A percentile compares a stretch with the other conserved stretches of the same genome.
These are phyloP conservation scores for Melitaea athalia DNA, from an alignment of 2,888 invertebrate genomes.

Conservation along the genomic window DNA sequence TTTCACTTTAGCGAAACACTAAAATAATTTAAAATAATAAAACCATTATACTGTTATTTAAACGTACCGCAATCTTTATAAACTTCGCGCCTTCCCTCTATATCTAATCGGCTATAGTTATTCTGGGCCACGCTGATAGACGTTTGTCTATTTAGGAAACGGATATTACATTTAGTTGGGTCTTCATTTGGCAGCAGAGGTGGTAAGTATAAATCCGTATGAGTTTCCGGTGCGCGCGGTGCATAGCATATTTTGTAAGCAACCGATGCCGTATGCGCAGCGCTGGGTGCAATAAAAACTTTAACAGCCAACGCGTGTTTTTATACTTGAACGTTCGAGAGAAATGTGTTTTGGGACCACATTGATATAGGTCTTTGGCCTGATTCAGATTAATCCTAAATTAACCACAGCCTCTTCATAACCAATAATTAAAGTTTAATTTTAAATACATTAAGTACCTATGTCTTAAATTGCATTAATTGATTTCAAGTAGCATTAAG, in stretches of 20 bases:
- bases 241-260: constrained; percentile 79
- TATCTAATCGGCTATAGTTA: constrained; percentile 77
- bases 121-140: constrained; percentile 78
- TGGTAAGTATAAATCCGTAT: constrained; percentile 76
- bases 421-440: constrained; percentile 42
- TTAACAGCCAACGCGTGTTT: constrained; percentile 71
- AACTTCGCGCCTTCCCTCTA: constrained; percentile 47
- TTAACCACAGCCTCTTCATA: constrained; percentile 21
- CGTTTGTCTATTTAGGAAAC: constrained; percentile 82
- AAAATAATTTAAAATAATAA: constrained; percentile 38
- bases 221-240: constrained; percentile 74
- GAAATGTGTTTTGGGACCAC: constrained; percentile 66
- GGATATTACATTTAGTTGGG: constrained; percentile 81
- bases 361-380: constrained; percentile 27
- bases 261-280: constrained; percentile 64
- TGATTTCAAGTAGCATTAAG: constrained; percentile 65
- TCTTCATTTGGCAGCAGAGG: constrained; percentile 80
- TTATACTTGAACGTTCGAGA: constrained; percentile 56
- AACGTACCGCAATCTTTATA: constrained; percentile 28
- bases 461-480: constrained; percentile 55
- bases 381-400: constrained; percentile 21
- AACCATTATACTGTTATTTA: constrained; percentile 25
- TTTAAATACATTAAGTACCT: constrained; percentile 55
- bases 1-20: neutral
- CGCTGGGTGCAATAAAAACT: constrained; percentile 68